These are phyloP conservation scores for Auanema freiburgensis DNA, from an alignment of 2,888 invertebrate species.

Conservation along the genomic window DNA sequence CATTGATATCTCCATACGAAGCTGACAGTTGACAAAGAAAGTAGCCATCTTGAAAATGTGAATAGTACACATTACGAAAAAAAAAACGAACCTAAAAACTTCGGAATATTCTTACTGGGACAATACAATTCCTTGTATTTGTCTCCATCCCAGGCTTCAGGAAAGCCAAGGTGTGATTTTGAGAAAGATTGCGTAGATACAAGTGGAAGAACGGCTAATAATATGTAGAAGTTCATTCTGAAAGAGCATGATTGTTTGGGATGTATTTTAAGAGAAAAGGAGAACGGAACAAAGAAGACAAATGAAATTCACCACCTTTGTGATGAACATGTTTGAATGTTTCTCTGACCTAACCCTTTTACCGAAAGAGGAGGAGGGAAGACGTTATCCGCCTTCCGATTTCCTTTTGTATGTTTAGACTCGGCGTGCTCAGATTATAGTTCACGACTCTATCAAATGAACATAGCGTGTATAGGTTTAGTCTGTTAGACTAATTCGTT, in stretches of 20 bases:
- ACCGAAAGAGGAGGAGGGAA: too few relatives aligned
- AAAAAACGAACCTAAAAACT: conserved; percentile 49
- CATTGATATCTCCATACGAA: conserved; percentile 57
- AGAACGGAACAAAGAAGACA: too few relatives aligned
- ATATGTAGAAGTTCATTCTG: not conserved
- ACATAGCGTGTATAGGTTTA: too few relatives aligned
- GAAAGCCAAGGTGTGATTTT: conserved; percentile 55
- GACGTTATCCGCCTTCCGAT: too few relatives aligned
- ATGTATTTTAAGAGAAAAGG: not conserved
- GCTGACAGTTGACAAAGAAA: conserved; percentile 64
- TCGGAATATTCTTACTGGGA: conserved; percentile 61
- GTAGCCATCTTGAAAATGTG: conserved; percentile 56
- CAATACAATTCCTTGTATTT: conserved; percentile 61
- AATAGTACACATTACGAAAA: not conserved
- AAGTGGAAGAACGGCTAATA: conserved; percentile 8
- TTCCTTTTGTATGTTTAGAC: too few relatives aligned
- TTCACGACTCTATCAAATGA: too few relatives aligned
- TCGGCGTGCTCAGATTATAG: too few relatives aligned
- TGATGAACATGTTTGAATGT: too few relatives aligned
- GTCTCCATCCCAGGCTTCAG: conserved; percentile 63
- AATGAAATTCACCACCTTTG: too few relatives aligned
- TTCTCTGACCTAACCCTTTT: too few relatives aligned
- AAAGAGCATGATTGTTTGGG: not conserved
- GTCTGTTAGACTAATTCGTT: too few relatives aligned
- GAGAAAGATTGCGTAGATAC: conserved; percentile 30